phyloP scores from a whole-genome alignment of 2,888 invertebrate genomes.

The Drosophila pseudotakahashii region DNA sequence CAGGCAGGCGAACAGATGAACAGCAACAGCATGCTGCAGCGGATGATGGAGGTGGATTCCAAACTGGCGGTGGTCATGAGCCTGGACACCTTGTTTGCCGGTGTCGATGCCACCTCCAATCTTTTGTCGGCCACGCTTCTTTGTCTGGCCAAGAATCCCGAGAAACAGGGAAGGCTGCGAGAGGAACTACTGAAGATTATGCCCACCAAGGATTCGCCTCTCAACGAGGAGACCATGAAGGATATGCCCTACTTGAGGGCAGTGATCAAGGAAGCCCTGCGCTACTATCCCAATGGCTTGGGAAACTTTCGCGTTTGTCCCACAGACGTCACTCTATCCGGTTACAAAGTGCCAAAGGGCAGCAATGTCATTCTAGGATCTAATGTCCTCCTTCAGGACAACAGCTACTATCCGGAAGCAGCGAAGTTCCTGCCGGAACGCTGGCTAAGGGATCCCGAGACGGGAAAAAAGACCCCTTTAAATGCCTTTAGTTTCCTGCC shows the following conservation, averaged over 20 bases:
- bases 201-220: constrained; percentile 82
- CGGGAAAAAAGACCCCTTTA: constrained; percentile 45
- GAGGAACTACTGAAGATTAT: constrained; percentile 85
- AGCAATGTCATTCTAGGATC: constrained; percentile 90
- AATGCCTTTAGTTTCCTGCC: constrained; percentile 87
- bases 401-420: constrained; percentile 87
- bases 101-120: constrained; percentile 86
- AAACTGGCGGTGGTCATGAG: constrained; percentile 86
- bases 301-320: constrained; percentile 86
- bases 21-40: constrained; percentile 85
- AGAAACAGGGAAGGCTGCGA: constrained; percentile 87
- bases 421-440: constrained; percentile 89
- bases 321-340: constrained; percentile 87
- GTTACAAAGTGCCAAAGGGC: constrained; percentile 87
- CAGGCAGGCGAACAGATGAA: constrained; percentile 56
- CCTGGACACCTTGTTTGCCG: constrained; percentile 86
- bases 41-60: constrained; percentile 85
- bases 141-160: constrained; percentile 87
- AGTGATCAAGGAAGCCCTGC: constrained; percentile 89
- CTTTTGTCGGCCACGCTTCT: constrained; percentile 85
- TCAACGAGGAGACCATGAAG: constrained; percentile 84
- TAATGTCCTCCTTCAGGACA: constrained; percentile 86
- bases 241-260: constrained; percentile 88
- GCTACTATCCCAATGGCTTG: constrained; percentile 87
- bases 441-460: constrained; percentile 85